Percentiles rank a stretch among this genome's conserved stretches.
Conservation (phyloP, 2,888 invertebrate species). For the Caenorhabditis panamensis region DNA sequence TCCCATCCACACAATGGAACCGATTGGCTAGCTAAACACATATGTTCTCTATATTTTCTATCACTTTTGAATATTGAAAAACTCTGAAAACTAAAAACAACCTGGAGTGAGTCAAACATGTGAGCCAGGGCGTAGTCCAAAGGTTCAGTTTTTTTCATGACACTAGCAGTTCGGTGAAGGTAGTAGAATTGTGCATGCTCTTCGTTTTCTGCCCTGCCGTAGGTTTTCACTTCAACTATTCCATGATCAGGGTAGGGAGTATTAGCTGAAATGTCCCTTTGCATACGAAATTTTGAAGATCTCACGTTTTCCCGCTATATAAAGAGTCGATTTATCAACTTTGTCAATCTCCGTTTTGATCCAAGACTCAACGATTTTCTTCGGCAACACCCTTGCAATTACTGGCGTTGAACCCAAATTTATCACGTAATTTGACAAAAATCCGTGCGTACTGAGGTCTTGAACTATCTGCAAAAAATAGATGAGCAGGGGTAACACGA, state of each 20-base stretch:
- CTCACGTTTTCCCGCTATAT: constrained; percentile 46
- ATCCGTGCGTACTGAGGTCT: constrained; percentile 44
- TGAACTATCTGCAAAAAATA: constrained; percentile 47
- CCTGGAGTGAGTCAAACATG: constrained; percentile 57
- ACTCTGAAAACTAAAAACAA: neutral
- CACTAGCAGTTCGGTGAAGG: constrained; percentile 31
- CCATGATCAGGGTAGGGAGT: constrained; percentile 43
- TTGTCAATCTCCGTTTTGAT: constrained; percentile 33
- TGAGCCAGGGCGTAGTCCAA: constrained; percentile 41
- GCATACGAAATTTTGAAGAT: neutral
- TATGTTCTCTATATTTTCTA: neutral
- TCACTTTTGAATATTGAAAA: neutral
- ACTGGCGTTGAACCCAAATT: constrained; percentile 31
- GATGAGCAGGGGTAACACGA: too few relatives aligned
- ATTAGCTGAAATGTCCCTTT: too few relatives aligned
- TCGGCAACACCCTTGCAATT: constrained; percentile 44
- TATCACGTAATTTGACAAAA: constrained; percentile 49
- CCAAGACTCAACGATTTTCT: constrained; percentile 54
- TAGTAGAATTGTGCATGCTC: constrained; percentile 45
- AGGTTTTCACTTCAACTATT: constrained; percentile 38
- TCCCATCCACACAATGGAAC: constrained; percentile 55
- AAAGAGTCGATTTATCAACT: constrained; percentile 49
- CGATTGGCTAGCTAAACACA: constrained; percentile 34
- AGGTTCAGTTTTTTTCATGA: constrained; percentile 18
- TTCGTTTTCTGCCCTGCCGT: constrained; percentile 4